Evolutionary conservation across 2,888 invertebrate species (phyloP), one percentile per base, ranked within the genome.

Genomic region (Sinopyrophorus schimmeli): DNA sequence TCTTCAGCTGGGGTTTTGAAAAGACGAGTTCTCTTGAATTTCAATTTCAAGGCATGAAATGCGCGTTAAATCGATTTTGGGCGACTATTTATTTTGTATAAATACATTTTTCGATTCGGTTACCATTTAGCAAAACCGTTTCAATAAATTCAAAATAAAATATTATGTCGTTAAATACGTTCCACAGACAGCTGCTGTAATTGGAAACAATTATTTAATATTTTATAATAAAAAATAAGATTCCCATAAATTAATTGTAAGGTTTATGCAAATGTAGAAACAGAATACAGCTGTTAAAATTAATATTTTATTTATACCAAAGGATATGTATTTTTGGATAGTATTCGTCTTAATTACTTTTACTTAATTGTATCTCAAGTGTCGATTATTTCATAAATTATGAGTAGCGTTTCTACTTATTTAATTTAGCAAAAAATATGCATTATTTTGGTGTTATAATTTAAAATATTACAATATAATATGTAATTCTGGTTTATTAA

Each of bases 31-130:
- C 31, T 35, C 38, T 38, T 31, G 37, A 21, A 37, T 44, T 44
- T 37, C 44, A 26, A 44, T 44, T 44, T 30, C 14, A 51, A 51
- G 21, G 53, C 55, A 53, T 53, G 55, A 55, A 55, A 55, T 55
- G 43, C 42, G 42, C 41, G 53, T 43, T 50, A 55, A 53, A 55
- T 55, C 50, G 53, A 55, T 53, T 53, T 55, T 53, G 41, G 34
- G 53, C 47, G 40, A 42, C 48, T 39, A 11, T 34, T 26, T 31
- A 20, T 21, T 32, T 27, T 34, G 27, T 32, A 26, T 47, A 47
- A 47, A 47, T 39, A 47, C 38, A 24, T 24, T 21, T 18, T 18
- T 23, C 11, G 20, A 14, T 30, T 30, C 26, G 28, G 20, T 44
- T 32, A 16, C 24, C 9, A 21, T 5, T n/a, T 21, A n/a, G 21